phyloP scores from a whole-genome alignment of 92 coral and sea anemone genomes.

The Galaxea fascicularis region DNA sequence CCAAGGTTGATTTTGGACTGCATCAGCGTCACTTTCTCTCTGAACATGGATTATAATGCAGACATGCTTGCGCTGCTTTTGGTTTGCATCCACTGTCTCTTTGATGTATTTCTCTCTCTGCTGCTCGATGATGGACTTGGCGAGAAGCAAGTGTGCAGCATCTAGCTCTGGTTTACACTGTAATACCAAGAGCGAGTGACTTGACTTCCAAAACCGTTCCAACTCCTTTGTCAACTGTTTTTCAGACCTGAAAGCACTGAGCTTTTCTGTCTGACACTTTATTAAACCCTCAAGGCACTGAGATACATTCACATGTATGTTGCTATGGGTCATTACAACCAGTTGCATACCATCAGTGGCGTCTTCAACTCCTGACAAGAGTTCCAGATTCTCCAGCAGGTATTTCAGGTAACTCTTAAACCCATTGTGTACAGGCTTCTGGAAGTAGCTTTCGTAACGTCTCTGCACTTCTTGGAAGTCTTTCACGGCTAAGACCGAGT shows the following conservation, averaged over 20 bases:
- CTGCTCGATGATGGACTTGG: constrained; percentile 91
- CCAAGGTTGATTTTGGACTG: constrained; percentile 69
- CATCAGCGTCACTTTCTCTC: constrained; percentile 60
- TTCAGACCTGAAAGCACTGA: constrained; percentile 94
- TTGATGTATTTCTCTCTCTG: constrained; percentile 69
- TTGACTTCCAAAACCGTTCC: constrained; percentile 78
- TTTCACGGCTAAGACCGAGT: constrained; percentile 55
- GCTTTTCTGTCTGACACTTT: constrained; percentile 80
- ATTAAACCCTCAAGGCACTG: constrained; percentile 73
- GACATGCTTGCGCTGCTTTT: constrained; percentile 72
- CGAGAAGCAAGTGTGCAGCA: constrained; percentile 88
- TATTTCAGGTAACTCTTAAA: constrained; percentile 61
- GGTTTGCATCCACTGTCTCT: constrained; percentile 1
- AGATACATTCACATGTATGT: constrained; percentile 80
- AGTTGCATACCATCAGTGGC: constrained; percentile 65
- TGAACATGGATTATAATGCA: constrained; percentile 90
- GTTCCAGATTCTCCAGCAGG: constrained; percentile 16
- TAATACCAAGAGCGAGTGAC: constrained; percentile 75
- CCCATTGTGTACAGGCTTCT: constrained; percentile 82
- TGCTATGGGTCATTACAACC: constrained; percentile 90
- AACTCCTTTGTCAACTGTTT: constrained; percentile 87
- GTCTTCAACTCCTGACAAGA: constrained; percentile 32
- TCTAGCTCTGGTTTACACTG: constrained; percentile 97
- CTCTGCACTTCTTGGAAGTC: constrained; percentile 67
- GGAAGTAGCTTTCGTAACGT: constrained; percentile 70